These are phyloP conservation scores for Aphelocoma californica DNA, from an alignment of 2,797 vertebrate species.

Conservation along the genomic window DNA sequence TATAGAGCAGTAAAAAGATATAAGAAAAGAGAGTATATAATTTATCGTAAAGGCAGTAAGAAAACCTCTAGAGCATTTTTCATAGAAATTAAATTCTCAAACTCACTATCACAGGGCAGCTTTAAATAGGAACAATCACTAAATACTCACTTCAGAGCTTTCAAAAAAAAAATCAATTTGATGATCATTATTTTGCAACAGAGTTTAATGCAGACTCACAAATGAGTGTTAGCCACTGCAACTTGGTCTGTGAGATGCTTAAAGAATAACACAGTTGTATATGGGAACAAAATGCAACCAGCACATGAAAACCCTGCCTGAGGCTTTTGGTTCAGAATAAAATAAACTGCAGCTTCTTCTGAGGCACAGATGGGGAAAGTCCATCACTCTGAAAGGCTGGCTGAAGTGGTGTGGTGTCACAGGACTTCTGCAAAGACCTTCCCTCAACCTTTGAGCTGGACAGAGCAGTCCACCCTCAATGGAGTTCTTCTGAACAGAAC, in stretches of 20 bases:
- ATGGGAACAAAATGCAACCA: background rate
- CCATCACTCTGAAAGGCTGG: background rate
- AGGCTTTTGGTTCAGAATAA: background rate
- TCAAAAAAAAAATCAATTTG: background rate
- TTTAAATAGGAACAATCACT: background rate
- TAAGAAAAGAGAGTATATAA: background rate
- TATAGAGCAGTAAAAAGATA: background rate
- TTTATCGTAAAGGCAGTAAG: background rate
- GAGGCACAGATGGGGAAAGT: background rate
- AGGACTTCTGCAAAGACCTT: background rate
- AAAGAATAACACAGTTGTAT: background rate
- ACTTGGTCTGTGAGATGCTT: background rate
- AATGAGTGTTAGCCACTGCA: background rate
- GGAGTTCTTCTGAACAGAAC: background rate
- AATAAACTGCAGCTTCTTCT: background rate
- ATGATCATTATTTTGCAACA: background rate
- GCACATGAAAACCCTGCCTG: background rate
- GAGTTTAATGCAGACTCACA: background rate
- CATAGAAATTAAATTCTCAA: background rate
- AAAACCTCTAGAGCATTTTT: conserved; percentile 8
- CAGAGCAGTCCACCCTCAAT: accelerated
- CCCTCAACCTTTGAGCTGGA: background rate
- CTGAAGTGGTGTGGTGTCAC: background rate
- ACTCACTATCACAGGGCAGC: background rate
- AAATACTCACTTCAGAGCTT: background rate